These are phyloP conservation scores for Nematolebias whitei DNA, from an alignment of 2,113 vertebrate genomes.

Conservation along the genomic window DNA sequence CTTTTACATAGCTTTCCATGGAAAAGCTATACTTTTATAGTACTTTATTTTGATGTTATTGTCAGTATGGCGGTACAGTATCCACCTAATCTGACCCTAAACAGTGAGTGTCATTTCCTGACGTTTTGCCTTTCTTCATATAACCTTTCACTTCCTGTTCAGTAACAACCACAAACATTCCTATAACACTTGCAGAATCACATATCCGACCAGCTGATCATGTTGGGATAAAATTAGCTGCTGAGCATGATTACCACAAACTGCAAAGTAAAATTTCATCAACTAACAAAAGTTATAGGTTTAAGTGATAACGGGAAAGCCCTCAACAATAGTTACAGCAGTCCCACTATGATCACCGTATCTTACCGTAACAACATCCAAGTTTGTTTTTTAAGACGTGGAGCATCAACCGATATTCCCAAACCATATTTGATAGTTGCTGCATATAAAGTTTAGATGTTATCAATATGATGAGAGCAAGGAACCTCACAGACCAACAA, in stretches of 20 bases:
- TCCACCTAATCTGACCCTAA: background rate
- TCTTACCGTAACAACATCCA: background rate
- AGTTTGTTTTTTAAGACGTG: background rate
- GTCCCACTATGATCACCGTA: no score
- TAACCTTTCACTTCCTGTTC: slow-evolving; percentile 25
- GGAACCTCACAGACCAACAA: no score
- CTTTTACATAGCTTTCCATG: no score
- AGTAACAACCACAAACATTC: slow-evolving; percentile 36
- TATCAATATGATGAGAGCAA: no score
- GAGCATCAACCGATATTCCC: background rate
- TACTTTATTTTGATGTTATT: background rate
- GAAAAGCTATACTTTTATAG: no score
- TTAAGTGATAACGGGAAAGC: background rate
- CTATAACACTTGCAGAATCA: slow-evolving; percentile 1
- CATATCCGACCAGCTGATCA: background rate
- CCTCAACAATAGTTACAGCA: background rate
- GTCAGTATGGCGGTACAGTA: background rate
- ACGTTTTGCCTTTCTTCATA: background rate
- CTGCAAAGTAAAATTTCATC: background rate
- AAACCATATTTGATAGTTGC: no score
- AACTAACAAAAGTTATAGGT: background rate
- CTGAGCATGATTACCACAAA: slow-evolving; percentile 14
- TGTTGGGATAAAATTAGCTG: background rate
- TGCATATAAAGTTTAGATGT: background rate
- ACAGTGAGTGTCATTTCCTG: slow-evolving; percentile 11